Evolutionary conservation across 2,888 invertebrate species (phyloP).

Genomic region (Junonia oenone): DNA sequence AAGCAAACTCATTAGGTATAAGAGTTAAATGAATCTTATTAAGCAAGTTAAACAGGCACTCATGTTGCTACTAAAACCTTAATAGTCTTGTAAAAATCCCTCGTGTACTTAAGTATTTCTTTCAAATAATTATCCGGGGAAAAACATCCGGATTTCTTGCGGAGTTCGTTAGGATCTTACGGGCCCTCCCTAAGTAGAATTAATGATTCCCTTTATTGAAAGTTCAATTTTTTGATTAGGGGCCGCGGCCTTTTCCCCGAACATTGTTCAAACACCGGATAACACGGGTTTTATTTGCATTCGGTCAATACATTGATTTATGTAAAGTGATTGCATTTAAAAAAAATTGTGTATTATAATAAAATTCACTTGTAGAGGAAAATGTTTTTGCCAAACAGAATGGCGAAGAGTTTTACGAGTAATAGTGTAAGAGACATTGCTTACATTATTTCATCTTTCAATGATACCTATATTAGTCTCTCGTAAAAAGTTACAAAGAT

Average conservation of each 20-base stretch:
- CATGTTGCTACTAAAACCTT: slow-evolving; percentile 20
- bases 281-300: slow-evolving; percentile 71
- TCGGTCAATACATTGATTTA: slow-evolving; percentile 63
- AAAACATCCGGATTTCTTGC: slow-evolving; percentile 70
- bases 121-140: slow-evolving; percentile 66
- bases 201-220: slow-evolving; percentile 86
- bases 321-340: slow-evolving; percentile 39
- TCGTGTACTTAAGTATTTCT: slow-evolving; percentile 39
- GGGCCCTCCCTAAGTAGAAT: slow-evolving; percentile 75
- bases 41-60: slow-evolving; percentile 22
- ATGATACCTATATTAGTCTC: too few relatives aligned
- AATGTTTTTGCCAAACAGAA: too few relatives aligned
- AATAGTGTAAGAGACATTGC: background rate
- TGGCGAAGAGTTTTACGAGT: too few relatives aligned
- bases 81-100: slow-evolving; percentile 32
- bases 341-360: background rate
- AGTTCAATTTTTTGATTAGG: slow-evolving; percentile 86
- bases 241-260: slow-evolving; percentile 45
- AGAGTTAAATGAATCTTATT: slow-evolving; percentile 7
- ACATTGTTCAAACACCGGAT: slow-evolving; percentile 74
- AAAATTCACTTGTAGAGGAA: too few relatives aligned
- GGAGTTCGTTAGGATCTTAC: slow-evolving; percentile 59
- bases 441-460: too few relatives aligned
- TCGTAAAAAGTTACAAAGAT: too few relatives aligned
- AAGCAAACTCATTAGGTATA: background rate